Conservation (phyloP, 2,113 vertebrate species). For the Ibidorhyncha struthersii region DNA sequence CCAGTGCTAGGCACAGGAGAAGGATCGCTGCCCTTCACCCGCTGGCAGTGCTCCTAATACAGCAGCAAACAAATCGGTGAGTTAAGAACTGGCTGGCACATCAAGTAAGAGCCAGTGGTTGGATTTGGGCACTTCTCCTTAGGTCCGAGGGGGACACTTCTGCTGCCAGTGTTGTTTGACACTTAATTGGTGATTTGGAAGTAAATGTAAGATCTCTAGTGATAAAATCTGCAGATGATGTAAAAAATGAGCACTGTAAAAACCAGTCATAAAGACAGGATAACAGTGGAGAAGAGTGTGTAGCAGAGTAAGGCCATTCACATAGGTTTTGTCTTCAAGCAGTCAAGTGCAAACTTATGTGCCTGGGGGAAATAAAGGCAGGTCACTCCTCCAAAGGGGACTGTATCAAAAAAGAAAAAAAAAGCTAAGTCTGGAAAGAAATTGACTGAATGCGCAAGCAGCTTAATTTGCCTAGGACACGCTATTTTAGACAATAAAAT, state of each 20-base stretch:
- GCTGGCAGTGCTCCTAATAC: neutral
- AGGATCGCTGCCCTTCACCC: neutral
- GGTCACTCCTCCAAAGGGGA: neutral
- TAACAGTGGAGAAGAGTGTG: neutral
- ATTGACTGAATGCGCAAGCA: neutral
- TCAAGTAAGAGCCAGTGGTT: neutral
- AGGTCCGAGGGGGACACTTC: neutral
- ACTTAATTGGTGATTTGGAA: neutral
- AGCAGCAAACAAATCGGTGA: neutral
- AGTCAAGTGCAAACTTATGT: fast-evolving
- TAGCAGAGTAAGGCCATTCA: neutral
- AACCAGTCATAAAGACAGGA: neutral
- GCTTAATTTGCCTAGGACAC: neutral
- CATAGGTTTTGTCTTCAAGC: neutral
- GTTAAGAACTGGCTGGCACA: no score
- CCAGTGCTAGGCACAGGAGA: neutral
- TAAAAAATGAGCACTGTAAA: neutral
- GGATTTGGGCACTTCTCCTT: neutral
- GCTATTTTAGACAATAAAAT: neutral
- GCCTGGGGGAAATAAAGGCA: neutral
- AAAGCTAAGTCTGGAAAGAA: neutral
- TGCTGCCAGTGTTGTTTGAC: neutral
- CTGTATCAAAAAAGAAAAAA: neutral
- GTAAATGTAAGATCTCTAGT: neutral
- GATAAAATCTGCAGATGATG: neutral